Conservation (phyloP, 2,113 vertebrate genomes). For the Ceyx margarethae region DNA sequence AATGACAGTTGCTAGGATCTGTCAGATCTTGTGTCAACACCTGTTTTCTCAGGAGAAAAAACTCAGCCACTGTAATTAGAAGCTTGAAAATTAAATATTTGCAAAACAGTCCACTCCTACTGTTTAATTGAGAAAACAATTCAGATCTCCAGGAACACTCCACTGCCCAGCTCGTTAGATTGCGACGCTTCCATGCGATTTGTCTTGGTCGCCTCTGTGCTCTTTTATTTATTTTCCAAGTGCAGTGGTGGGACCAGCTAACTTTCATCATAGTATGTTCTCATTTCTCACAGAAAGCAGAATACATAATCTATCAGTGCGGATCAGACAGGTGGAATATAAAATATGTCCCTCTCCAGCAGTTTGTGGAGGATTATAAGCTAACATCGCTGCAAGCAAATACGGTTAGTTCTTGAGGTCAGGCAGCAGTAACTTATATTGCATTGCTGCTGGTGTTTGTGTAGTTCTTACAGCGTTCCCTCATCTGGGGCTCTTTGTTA, state of each 20-base stretch:
- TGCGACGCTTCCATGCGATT: neutral
- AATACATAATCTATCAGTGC: neutral
- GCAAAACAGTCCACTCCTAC: slow-evolving; percentile 59
- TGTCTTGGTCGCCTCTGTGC: neutral
- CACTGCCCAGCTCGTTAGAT: slow-evolving; percentile 6
- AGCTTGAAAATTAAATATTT: slow-evolving; percentile 68
- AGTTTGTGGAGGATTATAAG: neutral
- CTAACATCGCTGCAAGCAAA: neutral
- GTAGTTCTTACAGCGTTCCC: neutral
- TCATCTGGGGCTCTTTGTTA: neutral
- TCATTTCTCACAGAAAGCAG: neutral
- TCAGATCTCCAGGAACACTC: neutral
- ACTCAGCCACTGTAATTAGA: slow-evolving; percentile 63
- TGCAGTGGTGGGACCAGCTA: neutral
- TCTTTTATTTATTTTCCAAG: neutral
- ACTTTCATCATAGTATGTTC: neutral
- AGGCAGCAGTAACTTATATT: neutral
- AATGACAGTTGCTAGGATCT: slow-evolving; percentile 63
- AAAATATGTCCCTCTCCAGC: neutral
- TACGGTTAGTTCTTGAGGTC: neutral
- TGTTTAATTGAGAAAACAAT: slow-evolving; percentile 46
- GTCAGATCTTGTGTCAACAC: slow-evolving; percentile 64
- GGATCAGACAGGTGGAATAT: neutral
- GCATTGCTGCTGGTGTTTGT: neutral
- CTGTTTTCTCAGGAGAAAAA: slow-evolving; percentile 61